Conservation (phyloP, 2,797 vertebrate genomes). For the Ctenochaetus hawaiiensis region DNA sequence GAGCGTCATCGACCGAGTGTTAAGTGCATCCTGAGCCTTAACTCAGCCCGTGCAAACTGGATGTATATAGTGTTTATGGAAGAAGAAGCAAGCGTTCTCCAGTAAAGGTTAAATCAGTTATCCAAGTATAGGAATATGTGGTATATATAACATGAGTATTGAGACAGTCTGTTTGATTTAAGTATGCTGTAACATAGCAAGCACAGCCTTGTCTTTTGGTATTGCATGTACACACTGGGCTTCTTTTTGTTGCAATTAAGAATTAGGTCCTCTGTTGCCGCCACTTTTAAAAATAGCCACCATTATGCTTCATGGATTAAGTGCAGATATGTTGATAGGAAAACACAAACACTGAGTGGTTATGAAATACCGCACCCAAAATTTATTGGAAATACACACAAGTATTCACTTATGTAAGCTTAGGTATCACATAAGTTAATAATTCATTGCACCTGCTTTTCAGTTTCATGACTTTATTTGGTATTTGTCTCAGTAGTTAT, state of each 20-base stretch:
- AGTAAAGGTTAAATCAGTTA: slow-evolving; percentile 23
- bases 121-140: not conserved
- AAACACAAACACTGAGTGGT: not conserved
- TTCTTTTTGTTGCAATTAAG: slow-evolving; percentile 3
- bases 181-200: slow-evolving; percentile 6
- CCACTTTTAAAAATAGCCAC: not conserved
- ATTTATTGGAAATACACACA: slow-evolving; percentile 2
- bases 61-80: slow-evolving; percentile 12
- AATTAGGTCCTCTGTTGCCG: not conserved
- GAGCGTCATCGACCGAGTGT: slow-evolving; percentile 5
- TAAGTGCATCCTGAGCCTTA: slow-evolving; percentile 42
- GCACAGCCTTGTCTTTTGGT: slow-evolving; percentile 3
- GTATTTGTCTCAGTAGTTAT: slow-evolving; percentile 24
- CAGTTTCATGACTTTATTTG: not conserved
- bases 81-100: not conserved
- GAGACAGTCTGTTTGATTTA: slow-evolving; percentile 7
- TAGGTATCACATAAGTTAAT: not conserved
- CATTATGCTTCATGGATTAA: not conserved
- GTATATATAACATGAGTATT: not conserved
- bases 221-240: not conserved
- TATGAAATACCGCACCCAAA: not conserved
- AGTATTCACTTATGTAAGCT: not conserved
- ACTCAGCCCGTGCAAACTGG: slow-evolving; percentile 1
- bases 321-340: not conserved
- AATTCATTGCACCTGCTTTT: not conserved